Evolutionary conservation across 2,888 invertebrate species (phyloP).

Genomic region (Drosophila aldrichi): DNA sequence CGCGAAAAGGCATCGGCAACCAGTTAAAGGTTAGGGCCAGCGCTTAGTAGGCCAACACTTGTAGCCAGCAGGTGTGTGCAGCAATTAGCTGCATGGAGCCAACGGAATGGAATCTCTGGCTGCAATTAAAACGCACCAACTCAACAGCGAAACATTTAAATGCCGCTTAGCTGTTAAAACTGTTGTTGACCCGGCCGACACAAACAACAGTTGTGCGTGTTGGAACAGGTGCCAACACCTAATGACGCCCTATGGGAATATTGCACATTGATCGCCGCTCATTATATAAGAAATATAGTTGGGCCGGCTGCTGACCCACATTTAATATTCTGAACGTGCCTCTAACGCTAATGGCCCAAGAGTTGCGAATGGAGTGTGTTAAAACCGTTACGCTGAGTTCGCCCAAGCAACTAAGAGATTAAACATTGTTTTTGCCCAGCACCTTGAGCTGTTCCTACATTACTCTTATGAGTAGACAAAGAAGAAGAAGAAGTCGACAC

Average conservation of each 20-base stretch:
- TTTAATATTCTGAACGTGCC: conserved; percentile 62
- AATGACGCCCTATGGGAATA: conserved; percentile 46
- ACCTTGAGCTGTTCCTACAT: conserved; percentile 6
- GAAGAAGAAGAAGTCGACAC: not conserved
- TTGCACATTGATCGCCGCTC: conserved; percentile 25
- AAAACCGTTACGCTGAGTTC: conserved; percentile 35
- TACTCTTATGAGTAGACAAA: not conserved
- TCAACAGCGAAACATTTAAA: conserved; percentile 62
- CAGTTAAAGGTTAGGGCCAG: conserved; percentile 61
- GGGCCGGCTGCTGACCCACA: conserved; percentile 58
- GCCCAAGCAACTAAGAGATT: not conserved
- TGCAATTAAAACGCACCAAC: conserved; percentile 68
- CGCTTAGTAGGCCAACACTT: conserved; percentile 56
- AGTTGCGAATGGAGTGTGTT: conserved; percentile 31
- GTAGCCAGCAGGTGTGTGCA: conserved; percentile 14
- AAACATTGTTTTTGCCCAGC: conserved; percentile 1
- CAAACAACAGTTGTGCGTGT: conserved; percentile 25
- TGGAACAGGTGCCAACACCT: conserved; percentile 42
- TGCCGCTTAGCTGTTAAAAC: conserved; percentile 61
- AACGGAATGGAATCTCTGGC: conserved; percentile 52
- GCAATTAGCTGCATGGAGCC: conserved; percentile 48
- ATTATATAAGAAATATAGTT: conserved; percentile 58
- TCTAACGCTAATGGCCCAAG: conserved; percentile 32
- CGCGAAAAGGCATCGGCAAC: conserved; percentile 20
- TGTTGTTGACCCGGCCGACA: conserved; percentile 25